phyloP scores from a whole-genome alignment of 92 coral and sea anemone genomes.

The Actinernus sp. region DNA sequence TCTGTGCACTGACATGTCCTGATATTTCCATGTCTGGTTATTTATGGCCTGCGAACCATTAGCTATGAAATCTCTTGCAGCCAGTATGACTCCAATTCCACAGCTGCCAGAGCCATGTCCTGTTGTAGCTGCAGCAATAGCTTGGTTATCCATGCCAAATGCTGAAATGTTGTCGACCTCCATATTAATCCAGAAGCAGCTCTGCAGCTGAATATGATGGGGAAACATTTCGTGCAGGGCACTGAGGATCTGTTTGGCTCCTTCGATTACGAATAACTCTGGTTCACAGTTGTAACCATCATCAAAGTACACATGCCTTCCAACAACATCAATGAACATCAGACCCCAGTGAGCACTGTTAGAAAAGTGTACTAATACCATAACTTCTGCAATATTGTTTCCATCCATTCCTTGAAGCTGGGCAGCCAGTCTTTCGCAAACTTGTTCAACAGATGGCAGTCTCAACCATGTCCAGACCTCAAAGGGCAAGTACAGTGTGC shows the following conservation, averaged over 20 bases:
- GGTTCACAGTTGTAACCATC: slow-evolving; percentile 4
- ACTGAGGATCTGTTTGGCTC: background rate
- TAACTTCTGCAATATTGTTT: background rate
- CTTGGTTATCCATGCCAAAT: slow-evolving; percentile 4
- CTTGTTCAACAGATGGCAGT: background rate
- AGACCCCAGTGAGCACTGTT: background rate
- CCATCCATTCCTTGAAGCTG: background rate
- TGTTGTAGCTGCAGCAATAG: background rate
- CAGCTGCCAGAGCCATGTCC: slow-evolving; percentile 41
- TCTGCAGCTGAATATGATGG: background rate
- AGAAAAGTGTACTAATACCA: background rate
- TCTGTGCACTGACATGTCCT: background rate
- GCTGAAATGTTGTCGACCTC: background rate
- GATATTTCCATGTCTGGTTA: background rate
- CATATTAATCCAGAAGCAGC: background rate
- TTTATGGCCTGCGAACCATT: background rate
- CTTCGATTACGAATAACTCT: background rate
- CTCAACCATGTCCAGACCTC: background rate
- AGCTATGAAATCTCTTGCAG: slow-evolving; percentile 37
- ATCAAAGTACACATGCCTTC: background rate
- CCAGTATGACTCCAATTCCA: slow-evolving; percentile 55
- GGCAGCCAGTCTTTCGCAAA: background rate
- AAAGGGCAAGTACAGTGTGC: background rate
- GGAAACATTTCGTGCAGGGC: background rate
- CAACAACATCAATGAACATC: background rate